Conservation (phyloP, 2,888 invertebrate species). For the Helobdella robusta region DNA sequence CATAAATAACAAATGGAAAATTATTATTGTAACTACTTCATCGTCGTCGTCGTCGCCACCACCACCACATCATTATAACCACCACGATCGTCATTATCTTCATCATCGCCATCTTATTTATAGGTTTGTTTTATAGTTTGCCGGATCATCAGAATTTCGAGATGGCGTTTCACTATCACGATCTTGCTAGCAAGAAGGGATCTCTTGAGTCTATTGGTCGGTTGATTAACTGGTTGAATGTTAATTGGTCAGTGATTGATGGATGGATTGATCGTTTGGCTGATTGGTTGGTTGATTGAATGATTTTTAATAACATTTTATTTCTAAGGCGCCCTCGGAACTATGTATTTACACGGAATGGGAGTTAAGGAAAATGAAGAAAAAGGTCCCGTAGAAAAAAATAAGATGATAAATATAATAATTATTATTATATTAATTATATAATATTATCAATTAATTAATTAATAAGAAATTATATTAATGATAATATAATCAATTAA, state of each 20-base stretch:
- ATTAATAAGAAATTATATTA: background rate
- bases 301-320: background rate
- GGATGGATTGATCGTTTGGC: background rate
- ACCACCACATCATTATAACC: too few relatives aligned
- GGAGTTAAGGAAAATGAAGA: conserved; percentile 42
- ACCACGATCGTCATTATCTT: too few relatives aligned
- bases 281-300: background rate
- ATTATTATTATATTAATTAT: background rate
- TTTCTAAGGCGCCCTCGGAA: conserved; percentile 45
- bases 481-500: background rate
- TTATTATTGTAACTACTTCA: too few relatives aligned
- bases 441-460: background rate
- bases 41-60: too few relatives aligned
- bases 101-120: too few relatives aligned
- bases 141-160: conserved; percentile 40
- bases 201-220: conserved; percentile 50
- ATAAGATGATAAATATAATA: background rate
- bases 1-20: too few relatives aligned
- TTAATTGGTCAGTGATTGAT: too few relatives aligned
- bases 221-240: too few relatives aligned
- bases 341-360: conserved; percentile 48
- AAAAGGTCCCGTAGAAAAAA: conserved; percentile 38
- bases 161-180: conserved; percentile 49
- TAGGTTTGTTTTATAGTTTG: conserved; percentile 46
- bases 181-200: conserved; percentile 49